A percentile compares a stretch with the other conserved stretches of the same genome.
Conservation (phyloP, 2,113 vertebrate genomes). For the Pipra filicauda region DNA sequence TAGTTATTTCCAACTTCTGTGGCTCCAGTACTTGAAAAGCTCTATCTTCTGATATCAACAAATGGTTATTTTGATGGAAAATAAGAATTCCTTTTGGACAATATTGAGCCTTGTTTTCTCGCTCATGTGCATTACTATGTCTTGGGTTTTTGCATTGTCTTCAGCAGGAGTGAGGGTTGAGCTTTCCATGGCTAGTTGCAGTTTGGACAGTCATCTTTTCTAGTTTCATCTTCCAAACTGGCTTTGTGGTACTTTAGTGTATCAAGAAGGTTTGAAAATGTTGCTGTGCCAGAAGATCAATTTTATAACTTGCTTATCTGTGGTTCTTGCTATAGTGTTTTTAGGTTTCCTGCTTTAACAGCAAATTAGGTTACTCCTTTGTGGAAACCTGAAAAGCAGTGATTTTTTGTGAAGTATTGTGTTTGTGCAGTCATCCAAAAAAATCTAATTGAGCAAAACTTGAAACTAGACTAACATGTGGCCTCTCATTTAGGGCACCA, state of each 20-base stretch:
- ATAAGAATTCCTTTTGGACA: not conserved
- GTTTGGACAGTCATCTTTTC: not conserved
- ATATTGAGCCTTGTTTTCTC: not conserved
- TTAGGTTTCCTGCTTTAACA: not conserved
- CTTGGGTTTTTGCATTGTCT: not conserved
- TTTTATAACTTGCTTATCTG: not conserved
- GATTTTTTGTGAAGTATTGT: not conserved
- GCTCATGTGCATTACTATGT: fast-evolving
- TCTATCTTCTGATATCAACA: not conserved
- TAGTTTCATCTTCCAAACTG: not conserved
- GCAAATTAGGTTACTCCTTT: not conserved
- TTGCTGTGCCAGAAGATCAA: not conserved
- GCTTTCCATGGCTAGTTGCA: not conserved
- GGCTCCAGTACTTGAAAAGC: not conserved
- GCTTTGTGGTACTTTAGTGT: not conserved
- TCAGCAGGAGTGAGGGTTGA: not conserved
- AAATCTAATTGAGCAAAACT: not conserved
- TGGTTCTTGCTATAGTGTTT: not conserved
- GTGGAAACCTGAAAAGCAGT: not conserved
- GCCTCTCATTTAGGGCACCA: not conserved
- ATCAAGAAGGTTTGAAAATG: not conserved
- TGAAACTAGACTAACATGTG: not conserved
- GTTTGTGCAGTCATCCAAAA: not conserved
- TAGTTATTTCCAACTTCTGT: not conserved
- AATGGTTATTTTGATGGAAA: not conserved